Evolutionary conservation across 2,888 invertebrate species (phyloP).

Genomic region (Aspidiotus rigidus): DNA sequence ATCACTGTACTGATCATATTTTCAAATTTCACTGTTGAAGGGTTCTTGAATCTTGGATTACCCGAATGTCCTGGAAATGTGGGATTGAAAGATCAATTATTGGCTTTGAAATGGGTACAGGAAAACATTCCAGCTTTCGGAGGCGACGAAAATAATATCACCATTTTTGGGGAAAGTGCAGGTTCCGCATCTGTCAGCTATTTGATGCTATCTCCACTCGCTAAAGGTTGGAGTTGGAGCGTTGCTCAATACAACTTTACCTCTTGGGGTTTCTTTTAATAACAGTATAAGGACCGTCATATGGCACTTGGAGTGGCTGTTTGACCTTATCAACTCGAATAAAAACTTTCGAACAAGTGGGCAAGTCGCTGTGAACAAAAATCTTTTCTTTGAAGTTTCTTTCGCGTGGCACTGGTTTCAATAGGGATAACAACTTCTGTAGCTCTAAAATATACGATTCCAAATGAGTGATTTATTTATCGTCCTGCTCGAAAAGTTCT

Average conservation of each 20-base stretch:
- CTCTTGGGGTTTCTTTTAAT: no score
- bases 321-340: no score
- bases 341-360: no score
- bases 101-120: not conserved
- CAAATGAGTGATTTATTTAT: no score
- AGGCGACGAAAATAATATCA: not conserved
- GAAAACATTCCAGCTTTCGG: not conserved
- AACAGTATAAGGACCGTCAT: no score
- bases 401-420: no score
- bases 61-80: conserved; percentile 1
- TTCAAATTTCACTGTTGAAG: not conserved
- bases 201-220: not conserved
- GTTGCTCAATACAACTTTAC: not conserved
- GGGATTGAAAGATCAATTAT: not conserved
- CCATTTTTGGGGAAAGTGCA: not conserved
- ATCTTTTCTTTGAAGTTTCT: no score
- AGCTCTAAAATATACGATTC: no score
- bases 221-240: not conserved
- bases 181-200: not conserved
- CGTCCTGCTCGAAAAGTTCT: no score
- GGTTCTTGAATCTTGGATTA: not conserved
- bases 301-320: no score
- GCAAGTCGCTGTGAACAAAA: no score
- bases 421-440: no score
- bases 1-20: not conserved